Evolutionary conservation across 2,797 vertebrate genomes (phyloP).

Genomic region (Takifugu rubripes): DNA sequence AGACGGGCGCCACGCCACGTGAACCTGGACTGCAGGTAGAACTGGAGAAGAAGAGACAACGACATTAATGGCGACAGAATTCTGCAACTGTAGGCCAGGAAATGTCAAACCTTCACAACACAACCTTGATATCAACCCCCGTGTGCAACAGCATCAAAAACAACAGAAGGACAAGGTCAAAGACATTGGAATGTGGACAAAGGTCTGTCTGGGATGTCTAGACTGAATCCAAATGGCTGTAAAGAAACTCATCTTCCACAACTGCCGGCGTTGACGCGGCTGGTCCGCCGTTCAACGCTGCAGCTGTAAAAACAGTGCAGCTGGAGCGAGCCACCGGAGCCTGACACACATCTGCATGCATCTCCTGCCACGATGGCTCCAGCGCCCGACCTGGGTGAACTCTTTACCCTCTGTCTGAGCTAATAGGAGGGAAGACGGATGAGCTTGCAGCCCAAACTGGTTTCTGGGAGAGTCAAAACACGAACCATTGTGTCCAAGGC

Average conservation of each 20-base stretch:
- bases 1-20: slow-evolving; percentile 97
- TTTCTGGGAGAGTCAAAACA: slow-evolving; percentile 49
- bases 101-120: too few species aligned
- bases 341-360: slow-evolving; percentile 22
- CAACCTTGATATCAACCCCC: too few species aligned
- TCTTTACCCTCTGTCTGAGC: slow-evolving; percentile 26
- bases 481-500: slow-evolving; percentile 39
- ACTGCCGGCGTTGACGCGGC: slow-evolving; percentile 28
- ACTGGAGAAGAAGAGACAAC: slow-evolving; percentile 69
- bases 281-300: slow-evolving; percentile 50
- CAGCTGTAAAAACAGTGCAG: slow-evolving; percentile 66
- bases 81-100: neutral
- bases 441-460: neutral
- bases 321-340: slow-evolving; percentile 35
- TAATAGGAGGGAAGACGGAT: slow-evolving; percentile 38
- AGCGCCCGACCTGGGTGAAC: slow-evolving; percentile 42
- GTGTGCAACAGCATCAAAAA: too few species aligned
- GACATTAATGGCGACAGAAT: neutral
- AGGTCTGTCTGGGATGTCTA: slow-evolving; percentile 41
- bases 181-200: slow-evolving; percentile 8
- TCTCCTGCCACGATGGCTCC: slow-evolving; percentile 16
- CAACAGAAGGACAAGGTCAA: too few species aligned
- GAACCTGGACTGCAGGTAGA: slow-evolving; percentile 98
- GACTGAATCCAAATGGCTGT: slow-evolving; percentile 46
- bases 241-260: slow-evolving; percentile 40